A percentile compares a stretch with the other conserved stretches of the same genome.
Conservation (phyloP, 2,113 vertebrate genomes). For the Elephantulus edwardii region DNA sequence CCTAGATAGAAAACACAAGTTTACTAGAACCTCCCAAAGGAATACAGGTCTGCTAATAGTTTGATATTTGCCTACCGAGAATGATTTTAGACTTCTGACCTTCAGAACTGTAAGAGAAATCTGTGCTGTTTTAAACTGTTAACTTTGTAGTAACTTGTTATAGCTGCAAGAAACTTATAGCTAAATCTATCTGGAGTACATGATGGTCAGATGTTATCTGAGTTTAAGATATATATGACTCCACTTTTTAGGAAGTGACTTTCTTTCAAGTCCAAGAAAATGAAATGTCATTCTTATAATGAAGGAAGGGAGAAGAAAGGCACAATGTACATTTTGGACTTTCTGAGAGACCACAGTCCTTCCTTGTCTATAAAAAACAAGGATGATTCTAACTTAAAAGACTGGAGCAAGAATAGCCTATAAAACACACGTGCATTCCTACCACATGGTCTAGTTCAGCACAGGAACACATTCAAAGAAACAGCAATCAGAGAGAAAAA, state of each 20-base stretch:
- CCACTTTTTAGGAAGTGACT: neutral
- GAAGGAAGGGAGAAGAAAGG: neutral
- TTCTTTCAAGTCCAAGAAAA: constrained; percentile 10
- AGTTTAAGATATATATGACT: neutral
- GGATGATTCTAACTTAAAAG: neutral
- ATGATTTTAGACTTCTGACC: neutral
- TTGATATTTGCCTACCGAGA: neutral
- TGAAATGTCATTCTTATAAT: neutral
- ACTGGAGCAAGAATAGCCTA: neutral
- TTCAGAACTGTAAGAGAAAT: neutral
- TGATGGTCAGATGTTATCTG: neutral
- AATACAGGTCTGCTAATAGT: neutral
- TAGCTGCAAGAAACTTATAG: neutral
- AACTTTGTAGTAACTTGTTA: neutral
- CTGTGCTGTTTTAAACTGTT: neutral
- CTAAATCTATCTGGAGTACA: neutral
- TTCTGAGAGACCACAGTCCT: neutral
- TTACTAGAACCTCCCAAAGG: neutral
- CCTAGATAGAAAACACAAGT: neutral
- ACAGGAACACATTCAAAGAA: neutral
- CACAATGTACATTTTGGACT: neutral
- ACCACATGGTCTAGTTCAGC: neutral
- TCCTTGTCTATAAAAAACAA: neutral
- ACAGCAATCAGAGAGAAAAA: neutral
- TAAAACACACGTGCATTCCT: neutral